A percentile compares a stretch with the other conserved stretches of the same genome.
phyloP scores from a whole-genome alignment of 1,140 invertebrate genomes.

The Neodiprion pinetum region DNA sequence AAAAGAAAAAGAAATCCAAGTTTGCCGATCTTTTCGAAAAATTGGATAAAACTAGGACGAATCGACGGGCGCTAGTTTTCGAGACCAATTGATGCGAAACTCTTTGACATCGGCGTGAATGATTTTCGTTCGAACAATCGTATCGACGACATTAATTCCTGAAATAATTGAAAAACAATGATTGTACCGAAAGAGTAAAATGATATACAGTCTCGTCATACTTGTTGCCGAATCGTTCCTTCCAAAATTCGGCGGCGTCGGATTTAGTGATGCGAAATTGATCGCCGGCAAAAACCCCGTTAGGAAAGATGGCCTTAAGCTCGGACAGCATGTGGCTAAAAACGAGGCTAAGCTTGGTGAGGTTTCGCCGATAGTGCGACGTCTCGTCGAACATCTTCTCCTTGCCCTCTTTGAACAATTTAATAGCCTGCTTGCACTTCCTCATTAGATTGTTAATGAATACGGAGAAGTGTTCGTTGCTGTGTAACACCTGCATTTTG shows the following conservation, averaged over 20 bases:
- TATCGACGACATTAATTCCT: too few species aligned
- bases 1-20: too few species aligned
- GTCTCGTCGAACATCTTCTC: conserved; percentile 99
- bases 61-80: too few species aligned
- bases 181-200: not conserved
- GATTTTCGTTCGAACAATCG: too few species aligned
- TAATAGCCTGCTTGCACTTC: conserved; percentile 98
- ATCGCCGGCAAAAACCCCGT: conserved; percentile 94
- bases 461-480: conserved; percentile 96
- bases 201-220: conserved; percentile 55
- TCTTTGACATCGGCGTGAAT: too few species aligned
- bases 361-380: conserved; percentile 92
- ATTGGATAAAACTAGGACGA: too few species aligned
- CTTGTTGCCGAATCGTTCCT: conserved; percentile 94
- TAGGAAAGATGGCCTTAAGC: conserved; percentile 97
- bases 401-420: conserved; percentile 97
- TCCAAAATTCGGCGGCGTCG: conserved; percentile 99
- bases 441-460: conserved; percentile 98
- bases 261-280: conserved; percentile 99
- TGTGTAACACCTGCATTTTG: conserved; percentile 89
- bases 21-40: too few species aligned
- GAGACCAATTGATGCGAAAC: too few species aligned
- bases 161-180: too few species aligned
- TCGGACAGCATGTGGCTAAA: conserved; percentile 99
- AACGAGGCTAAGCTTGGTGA: conserved; percentile 97